phyloP scores from a whole-genome alignment of 2,888 invertebrate species.

The Sylvicola fuscatus region DNA sequence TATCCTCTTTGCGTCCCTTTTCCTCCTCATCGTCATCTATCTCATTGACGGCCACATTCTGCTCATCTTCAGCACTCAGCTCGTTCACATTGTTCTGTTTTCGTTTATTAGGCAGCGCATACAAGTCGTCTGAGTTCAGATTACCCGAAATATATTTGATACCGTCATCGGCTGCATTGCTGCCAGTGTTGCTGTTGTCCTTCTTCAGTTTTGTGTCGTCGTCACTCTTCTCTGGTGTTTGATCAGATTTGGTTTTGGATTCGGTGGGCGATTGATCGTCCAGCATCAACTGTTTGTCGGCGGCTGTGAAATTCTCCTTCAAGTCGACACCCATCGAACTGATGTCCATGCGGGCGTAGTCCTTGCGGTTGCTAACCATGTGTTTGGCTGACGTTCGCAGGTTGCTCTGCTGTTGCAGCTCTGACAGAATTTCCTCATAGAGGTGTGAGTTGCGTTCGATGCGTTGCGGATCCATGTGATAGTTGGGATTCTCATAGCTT shows the following conservation, averaged over 20 bases:
- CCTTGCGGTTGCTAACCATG: slow-evolving; percentile 35
- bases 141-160: slow-evolving; percentile 13
- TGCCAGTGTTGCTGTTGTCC: slow-evolving; percentile 2
- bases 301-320: slow-evolving; percentile 13
- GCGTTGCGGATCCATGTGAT: slow-evolving; percentile 64
- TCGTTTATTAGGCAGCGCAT: slow-evolving; percentile 11
- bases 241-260: slow-evolving; percentile 13
- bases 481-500: slow-evolving; percentile 84
- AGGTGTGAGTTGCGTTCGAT: slow-evolving; percentile 46
- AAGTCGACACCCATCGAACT: slow-evolving; percentile 52
- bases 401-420: slow-evolving; percentile 11
- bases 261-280: slow-evolving; percentile 11
- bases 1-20: slow-evolving; percentile 12
- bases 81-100: slow-evolving; percentile 4
- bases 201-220: slow-evolving; percentile 5
- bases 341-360: slow-evolving; percentile 44
- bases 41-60: slow-evolving; percentile 14
- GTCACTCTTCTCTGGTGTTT: slow-evolving; percentile 10
- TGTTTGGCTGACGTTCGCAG: slow-evolving; percentile 24
- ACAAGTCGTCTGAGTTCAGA: slow-evolving; percentile 11
- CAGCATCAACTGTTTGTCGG: background rate
- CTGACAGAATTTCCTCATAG: slow-evolving; percentile 30
- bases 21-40: slow-evolving; percentile 17
- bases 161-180: slow-evolving; percentile 7
- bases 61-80: background rate